phyloP scores from a whole-genome alignment of 2,888 invertebrate species.

The Drosophila setosimentum region DNA sequence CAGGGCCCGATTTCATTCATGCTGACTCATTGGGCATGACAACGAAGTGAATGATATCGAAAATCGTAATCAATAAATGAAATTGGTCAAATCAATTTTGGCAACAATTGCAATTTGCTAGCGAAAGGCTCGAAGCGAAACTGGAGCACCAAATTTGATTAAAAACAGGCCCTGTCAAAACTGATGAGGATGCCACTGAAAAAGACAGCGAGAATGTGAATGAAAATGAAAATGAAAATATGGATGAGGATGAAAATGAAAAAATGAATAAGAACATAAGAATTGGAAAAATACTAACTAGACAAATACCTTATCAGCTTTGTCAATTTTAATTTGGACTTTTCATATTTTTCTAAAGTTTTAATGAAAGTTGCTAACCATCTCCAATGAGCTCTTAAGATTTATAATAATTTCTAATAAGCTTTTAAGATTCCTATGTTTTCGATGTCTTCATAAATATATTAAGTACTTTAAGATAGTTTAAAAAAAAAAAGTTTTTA shows the following conservation, averaged over 20 bases:
- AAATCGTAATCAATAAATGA: slow-evolving; percentile 79
- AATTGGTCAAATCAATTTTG: slow-evolving; percentile 80
- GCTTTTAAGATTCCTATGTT: not conserved
- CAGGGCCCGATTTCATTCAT: slow-evolving; percentile 28
- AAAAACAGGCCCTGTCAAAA: slow-evolving; percentile 37
- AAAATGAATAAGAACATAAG: not conserved
- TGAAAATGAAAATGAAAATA: slow-evolving; percentile 1
- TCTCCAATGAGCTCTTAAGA: not conserved
- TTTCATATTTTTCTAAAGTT: not conserved
- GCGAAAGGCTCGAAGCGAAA: slow-evolving; percentile 41
- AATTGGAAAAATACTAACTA: not conserved
- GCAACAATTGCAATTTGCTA: slow-evolving; percentile 76
- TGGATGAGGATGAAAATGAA: not conserved
- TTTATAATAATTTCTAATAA: not conserved
- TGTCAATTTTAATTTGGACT: not conserved
- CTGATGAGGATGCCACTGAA: slow-evolving; percentile 18
- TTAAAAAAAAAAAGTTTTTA: not conserved
- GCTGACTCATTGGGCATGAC: slow-evolving; percentile 76
- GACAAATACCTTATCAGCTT: not conserved
- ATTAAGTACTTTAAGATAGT: not conserved
- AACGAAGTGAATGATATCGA: slow-evolving; percentile 75
- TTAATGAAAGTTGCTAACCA: not conserved
- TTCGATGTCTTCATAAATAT: not conserved
- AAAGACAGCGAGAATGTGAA: slow-evolving; percentile 20
- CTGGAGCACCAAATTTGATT: slow-evolving; percentile 74